Evolutionary conservation across 2,888 invertebrate genomes (phyloP).

Genomic region (Heliconius hortense): DNA sequence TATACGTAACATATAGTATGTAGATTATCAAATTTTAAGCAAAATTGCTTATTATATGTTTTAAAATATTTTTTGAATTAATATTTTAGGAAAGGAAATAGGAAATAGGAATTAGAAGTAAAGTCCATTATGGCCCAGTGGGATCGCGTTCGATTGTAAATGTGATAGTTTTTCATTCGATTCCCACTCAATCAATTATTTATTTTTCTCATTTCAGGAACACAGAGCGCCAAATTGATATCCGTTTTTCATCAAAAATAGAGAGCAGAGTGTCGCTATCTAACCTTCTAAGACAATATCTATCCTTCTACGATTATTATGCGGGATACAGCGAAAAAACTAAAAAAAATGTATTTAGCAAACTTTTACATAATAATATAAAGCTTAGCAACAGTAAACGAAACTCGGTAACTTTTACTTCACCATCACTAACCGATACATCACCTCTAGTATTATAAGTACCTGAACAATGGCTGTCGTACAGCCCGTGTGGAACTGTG

Average conservation of each 20-base stretch:
- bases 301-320: neutral
- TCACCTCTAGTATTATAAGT: neutral
- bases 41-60: neutral
- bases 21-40: neutral
- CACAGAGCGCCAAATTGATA: neutral
- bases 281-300: neutral
- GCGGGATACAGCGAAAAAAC: neutral
- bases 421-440: slow-evolving; percentile 6
- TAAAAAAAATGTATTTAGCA: neutral
- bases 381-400: slow-evolving; percentile 4
- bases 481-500: neutral
- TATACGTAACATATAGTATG: slow-evolving; percentile 50
- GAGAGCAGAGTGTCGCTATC: neutral
- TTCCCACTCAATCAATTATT: too few relatives aligned
- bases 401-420: neutral
- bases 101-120: too few relatives aligned
- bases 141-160: too few relatives aligned
- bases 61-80: neutral
- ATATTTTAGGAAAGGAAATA: too few relatives aligned
- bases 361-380: neutral
- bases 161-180: too few relatives aligned
- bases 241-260: neutral
- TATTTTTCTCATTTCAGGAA: too few relatives aligned
- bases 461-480: slow-evolving; percentile 16
- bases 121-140: too few relatives aligned